Conservation (phyloP, 2,797 vertebrate genomes). For the Champsocephalus gunnari region DNA sequence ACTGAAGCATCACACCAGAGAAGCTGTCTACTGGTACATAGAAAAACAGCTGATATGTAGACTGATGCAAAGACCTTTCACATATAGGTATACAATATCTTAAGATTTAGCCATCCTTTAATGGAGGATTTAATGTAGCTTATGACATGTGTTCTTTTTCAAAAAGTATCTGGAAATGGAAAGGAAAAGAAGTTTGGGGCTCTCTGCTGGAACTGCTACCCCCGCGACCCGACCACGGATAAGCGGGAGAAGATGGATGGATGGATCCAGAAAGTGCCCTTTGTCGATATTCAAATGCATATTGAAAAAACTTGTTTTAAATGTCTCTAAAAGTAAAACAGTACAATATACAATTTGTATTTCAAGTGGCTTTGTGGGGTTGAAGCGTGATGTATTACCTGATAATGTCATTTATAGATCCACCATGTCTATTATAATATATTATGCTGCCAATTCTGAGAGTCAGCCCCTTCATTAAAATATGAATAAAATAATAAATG, state of each 20-base stretch:
- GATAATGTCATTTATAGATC: conserved; percentile 1
- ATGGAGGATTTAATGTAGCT: neutral
- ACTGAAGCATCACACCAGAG: neutral
- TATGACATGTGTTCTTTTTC: neutral
- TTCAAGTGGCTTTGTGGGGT: neutral
- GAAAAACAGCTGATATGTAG: neutral
- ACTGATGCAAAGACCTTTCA: neutral
- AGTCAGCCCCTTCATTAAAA: conserved; percentile 15
- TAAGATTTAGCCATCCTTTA: neutral
- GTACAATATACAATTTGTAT: neutral
- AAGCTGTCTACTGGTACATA: neutral
- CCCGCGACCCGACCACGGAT: too few species aligned
- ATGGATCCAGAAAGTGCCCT: too few species aligned
- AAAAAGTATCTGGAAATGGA: too few species aligned
- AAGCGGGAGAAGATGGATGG: too few species aligned
- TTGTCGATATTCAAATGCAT: conserved; percentile 18
- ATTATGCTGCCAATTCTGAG: conserved; percentile 1
- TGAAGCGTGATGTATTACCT: conserved; percentile 1
- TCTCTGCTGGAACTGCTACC: too few species aligned
- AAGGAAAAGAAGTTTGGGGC: too few species aligned
- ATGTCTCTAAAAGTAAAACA: neutral
- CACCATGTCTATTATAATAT: neutral
- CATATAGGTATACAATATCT: too few species aligned
- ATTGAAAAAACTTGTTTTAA: neutral
- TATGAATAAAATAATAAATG: conserved; percentile 6